phyloP scores from a whole-genome alignment of 2,888 invertebrate genomes.

The Dastarcus helophoroides region DNA sequence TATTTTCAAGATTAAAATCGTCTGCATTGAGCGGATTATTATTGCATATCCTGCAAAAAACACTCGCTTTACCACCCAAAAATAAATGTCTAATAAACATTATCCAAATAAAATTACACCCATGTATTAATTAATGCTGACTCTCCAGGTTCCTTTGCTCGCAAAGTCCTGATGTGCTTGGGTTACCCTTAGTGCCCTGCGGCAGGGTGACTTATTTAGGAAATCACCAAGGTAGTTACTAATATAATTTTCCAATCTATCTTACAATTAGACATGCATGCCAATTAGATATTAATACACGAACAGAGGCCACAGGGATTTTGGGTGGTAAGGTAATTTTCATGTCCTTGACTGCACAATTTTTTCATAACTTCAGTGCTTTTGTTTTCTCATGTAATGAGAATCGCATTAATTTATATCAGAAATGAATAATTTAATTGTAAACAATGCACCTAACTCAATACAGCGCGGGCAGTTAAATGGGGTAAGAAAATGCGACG shows the following conservation, averaged over 20 bases:
- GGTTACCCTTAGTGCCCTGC: constrained; percentile 38
- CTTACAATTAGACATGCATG: neutral
- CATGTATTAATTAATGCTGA: constrained; percentile 6
- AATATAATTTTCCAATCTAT: constrained; percentile 1
- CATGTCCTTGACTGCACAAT: too few relatives aligned
- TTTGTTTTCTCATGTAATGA: too few relatives aligned
- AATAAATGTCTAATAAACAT: neutral
- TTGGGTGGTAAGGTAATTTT: constrained; percentile 10
- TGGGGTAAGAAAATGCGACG: too few relatives aligned
- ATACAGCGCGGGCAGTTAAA: too few relatives aligned
- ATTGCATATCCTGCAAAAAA: neutral
- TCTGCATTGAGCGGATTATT: neutral
- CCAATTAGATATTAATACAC: neutral
- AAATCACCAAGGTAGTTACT: constrained; percentile 30
- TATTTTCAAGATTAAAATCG: neutral
- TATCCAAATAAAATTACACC: neutral
- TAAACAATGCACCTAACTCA: too few relatives aligned
- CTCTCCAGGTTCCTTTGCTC: constrained; percentile 37
- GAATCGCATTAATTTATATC: too few relatives aligned
- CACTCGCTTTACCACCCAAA: constrained; percentile 10
- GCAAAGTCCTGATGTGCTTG: constrained; percentile 40
- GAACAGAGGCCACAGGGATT: constrained; percentile 3
- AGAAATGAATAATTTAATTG: too few relatives aligned
- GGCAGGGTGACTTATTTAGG: constrained; percentile 37
- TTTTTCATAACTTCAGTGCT: too few relatives aligned